Evolutionary conservation across 2,888 invertebrate species (phyloP), one percentile per base, ranked within the genome.

Genomic region (Nephrocerus scutellatus): DNA sequence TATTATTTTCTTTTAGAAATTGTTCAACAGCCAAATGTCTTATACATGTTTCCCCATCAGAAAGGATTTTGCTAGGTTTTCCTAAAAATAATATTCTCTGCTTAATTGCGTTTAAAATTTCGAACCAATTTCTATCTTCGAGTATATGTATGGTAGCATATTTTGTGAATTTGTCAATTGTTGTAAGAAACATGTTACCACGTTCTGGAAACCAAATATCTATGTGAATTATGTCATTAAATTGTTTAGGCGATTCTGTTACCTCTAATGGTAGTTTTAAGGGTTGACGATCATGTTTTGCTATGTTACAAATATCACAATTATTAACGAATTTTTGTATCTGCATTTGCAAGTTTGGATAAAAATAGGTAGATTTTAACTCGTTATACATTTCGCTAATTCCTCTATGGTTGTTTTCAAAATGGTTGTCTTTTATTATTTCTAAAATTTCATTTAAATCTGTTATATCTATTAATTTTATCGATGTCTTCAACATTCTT

Each of bases 241-340:
- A 50, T 46, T 46, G 44, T 3, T 21, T 39, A 18, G 46, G 18
- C 16, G 43, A 44, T 30, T 44, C 41, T 5, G 50, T 50, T 1
- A 53, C 14, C 21, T 47, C 40, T 9, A 48, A 47, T 25, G 38
- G 36, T 5, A 40, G 35, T 25, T 44, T 35, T 25, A 41, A 29
- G 9, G 53, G 50, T 18, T 49, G 39, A 14, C 48, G 18, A 36
- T 52, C 48, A 25, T 48, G 49, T 36, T 51, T 51, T 13, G 43
- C 44, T 34, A 41, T 35, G 36, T 43, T 41, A 25, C 50, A 50
- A 20, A 38, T 38, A 28, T 44, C 39, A 16, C 51, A 48, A 15
- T 50, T 44, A 12, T 29, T 36, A 13, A 22, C 44, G 34, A 12
- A 40, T 14, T 41, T 23, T 22, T 26, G 14, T 15, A 50, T 46